These are phyloP conservation scores for Rhabdophis nuchalis DNA, from an alignment of 2,797 vertebrate species.

Conservation along the genomic window DNA sequence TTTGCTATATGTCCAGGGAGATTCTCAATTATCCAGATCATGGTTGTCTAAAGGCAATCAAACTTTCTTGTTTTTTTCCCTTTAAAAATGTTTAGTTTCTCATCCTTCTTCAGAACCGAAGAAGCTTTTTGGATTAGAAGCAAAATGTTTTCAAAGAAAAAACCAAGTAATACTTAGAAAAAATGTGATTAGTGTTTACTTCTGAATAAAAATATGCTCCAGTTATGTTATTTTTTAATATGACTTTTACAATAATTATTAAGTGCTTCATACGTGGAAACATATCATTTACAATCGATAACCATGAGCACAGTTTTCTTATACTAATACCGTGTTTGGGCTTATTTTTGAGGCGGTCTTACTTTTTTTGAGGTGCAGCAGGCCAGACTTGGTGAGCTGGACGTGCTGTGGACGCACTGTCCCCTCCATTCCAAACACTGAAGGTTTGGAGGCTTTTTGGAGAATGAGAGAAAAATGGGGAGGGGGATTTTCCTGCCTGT, in stretches of 20 bases:
- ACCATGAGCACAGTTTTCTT: neutral
- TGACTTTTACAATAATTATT: neutral
- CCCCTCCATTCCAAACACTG: too few relatives aligned
- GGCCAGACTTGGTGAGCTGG: too few relatives aligned
- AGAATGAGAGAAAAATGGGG: too few relatives aligned
- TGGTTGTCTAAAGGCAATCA: neutral
- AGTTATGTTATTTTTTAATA: neutral
- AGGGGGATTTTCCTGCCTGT: too few relatives aligned
- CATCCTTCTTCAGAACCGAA: neutral
- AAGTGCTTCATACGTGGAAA: neutral
- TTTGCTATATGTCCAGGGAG: neutral
- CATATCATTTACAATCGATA: neutral
- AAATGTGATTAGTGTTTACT: neutral
- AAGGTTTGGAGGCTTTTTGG: too few relatives aligned
- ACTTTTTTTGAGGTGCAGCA: too few relatives aligned
- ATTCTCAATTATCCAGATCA: neutral
- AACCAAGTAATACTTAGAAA: too few relatives aligned
- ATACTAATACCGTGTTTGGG: too few relatives aligned
- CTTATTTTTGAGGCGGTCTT: too few relatives aligned
- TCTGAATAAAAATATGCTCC: neutral
- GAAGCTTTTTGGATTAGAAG: neutral
- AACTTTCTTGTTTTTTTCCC: neutral
- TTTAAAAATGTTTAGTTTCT: neutral
- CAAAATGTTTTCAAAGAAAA: neutral
- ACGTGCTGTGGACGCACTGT: too few relatives aligned